Percentiles rank a stretch among this genome's conserved stretches.
phyloP scores from a whole-genome alignment of 2,888 invertebrate genomes.

The Crematogaster levior region DNA sequence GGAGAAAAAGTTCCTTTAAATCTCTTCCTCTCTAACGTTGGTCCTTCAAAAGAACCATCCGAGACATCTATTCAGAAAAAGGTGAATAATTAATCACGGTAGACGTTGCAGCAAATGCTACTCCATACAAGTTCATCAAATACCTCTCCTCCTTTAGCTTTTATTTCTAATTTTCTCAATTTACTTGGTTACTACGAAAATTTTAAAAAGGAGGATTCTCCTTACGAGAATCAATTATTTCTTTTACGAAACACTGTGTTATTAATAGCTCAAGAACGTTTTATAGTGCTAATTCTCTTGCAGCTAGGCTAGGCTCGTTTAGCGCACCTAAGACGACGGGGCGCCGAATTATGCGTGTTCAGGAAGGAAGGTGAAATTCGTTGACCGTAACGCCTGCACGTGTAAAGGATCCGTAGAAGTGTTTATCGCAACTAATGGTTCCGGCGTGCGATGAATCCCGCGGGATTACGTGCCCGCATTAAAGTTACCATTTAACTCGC shows the following conservation, averaged over 20 bases:
- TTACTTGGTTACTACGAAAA: not conserved
- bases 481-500: slow-evolving; percentile 62
- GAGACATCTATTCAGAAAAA: not conserved
- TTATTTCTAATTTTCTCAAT: not conserved
- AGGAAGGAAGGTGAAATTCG: slow-evolving; percentile 20
- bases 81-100: slow-evolving; percentile 6
- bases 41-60: not conserved
- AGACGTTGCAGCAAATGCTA: not conserved
- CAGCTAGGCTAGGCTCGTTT: too few relatives aligned
- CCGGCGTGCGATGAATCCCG: slow-evolving; percentile 54
- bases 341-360: slow-evolving; percentile 10
- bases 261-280: not conserved
- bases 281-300: not conserved
- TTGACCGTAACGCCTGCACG: slow-evolving; percentile 30
- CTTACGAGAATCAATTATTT: not conserved
- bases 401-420: slow-evolving; percentile 41
- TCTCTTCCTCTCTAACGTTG: not conserved
- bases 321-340: not conserved
- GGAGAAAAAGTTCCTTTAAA: not conserved
- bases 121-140: not conserved
- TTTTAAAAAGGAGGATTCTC: not conserved
- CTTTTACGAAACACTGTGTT: not conserved
- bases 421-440: slow-evolving; percentile 59
- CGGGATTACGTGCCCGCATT: slow-evolving; percentile 56
- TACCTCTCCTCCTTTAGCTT: not conserved